phyloP scores from a whole-genome alignment of 2,113 vertebrate genomes.

The Lamprotornis superbus region DNA sequence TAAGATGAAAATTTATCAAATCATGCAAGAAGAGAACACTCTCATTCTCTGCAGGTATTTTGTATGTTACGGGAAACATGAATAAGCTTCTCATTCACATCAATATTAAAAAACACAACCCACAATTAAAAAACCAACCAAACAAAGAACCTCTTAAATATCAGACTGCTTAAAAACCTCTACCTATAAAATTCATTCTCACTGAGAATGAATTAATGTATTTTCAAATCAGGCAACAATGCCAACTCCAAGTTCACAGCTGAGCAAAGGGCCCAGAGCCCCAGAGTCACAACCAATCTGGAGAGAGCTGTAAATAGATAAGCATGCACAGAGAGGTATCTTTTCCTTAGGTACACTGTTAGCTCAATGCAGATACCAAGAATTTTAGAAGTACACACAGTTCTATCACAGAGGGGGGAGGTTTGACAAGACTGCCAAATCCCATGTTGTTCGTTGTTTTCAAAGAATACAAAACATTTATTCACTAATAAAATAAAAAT shows the following conservation, averaged over 20 bases:
- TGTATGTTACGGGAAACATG: neutral
- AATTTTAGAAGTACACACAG: neutral
- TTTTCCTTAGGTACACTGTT: neutral
- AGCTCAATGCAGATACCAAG: neutral
- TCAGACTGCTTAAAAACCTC: neutral
- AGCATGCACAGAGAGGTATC: neutral
- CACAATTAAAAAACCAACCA: neutral
- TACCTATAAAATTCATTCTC: neutral
- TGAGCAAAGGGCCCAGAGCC: neutral
- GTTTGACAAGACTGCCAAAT: neutral
- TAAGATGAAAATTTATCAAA: neutral
- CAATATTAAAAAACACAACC: neutral
- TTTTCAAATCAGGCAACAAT: neutral
- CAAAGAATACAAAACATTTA: neutral
- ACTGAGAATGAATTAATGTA: neutral
- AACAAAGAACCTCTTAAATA: neutral
- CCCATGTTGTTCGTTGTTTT: neutral
- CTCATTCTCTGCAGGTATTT: neutral
- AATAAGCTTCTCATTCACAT: neutral
- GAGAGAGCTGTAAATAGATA: fast-evolving
- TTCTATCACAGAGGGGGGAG: neutral
- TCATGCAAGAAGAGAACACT: neutral
- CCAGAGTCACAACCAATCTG: neutral
- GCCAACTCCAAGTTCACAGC: neutral
- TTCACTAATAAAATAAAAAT: neutral